phyloP scores from a whole-genome alignment of 1,140 invertebrate genomes.

The Neodiprion virginianus region DNA sequence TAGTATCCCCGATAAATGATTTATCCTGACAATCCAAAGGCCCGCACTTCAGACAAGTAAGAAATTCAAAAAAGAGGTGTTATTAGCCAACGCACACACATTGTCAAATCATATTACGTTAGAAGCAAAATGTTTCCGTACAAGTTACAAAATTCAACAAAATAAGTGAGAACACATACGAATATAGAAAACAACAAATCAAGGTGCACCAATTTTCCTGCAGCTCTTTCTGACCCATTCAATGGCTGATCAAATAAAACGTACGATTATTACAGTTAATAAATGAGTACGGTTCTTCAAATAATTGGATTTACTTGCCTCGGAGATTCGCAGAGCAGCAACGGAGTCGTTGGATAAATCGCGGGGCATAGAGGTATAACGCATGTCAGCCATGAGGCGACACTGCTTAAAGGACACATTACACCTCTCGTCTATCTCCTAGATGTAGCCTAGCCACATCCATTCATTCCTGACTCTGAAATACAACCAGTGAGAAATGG shows the following conservation, averaged over 20 bases:
- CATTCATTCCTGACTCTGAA: not conserved
- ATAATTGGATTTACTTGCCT: slow-evolving; percentile 42
- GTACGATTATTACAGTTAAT: no score
- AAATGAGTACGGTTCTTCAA: no score
- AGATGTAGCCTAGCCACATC: slow-evolving; percentile 10
- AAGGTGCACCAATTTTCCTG: no score
- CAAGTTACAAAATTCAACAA: no score
- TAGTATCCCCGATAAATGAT: slow-evolving; percentile 42
- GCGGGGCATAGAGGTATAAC: slow-evolving; percentile 63
- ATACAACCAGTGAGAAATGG: not conserved
- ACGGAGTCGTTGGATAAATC: slow-evolving; percentile 62
- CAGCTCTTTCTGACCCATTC: no score
- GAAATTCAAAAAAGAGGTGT: slow-evolving; percentile 11
- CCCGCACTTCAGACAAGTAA: slow-evolving; percentile 33
- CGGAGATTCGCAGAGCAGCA: slow-evolving; percentile 55
- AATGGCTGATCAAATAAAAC: no score
- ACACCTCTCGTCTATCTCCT: slow-evolving; percentile 31
- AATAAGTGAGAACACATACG: no score
- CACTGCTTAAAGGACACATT: slow-evolving; percentile 41
- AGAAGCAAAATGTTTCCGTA: not conserved
- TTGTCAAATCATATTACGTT: not conserved
- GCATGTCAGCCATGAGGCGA: slow-evolving; percentile 57
- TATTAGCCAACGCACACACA: slow-evolving; percentile 1
- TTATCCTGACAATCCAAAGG: slow-evolving; percentile 39
- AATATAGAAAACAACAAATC: no score